phyloP scores from a whole-genome alignment of 2,888 invertebrate genomes.

The Desoria tigrina region DNA sequence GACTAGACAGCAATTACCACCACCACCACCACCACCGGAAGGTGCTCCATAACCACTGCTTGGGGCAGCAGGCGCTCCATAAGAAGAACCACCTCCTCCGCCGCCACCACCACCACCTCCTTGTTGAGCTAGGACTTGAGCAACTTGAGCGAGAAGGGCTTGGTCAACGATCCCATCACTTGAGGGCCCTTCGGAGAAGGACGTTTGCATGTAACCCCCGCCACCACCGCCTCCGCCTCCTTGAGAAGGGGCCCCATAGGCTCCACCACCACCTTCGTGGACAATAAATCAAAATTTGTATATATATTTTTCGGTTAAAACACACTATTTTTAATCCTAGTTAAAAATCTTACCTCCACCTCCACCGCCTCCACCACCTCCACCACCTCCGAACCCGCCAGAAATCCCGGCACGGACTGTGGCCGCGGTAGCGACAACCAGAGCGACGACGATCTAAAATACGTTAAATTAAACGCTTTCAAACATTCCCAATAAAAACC shows the following conservation, averaged over 20 bases:
- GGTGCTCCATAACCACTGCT: conserved; percentile 26
- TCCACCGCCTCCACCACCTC: conserved; percentile 16
- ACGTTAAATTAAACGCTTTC: neutral
- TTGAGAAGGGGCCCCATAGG: conserved; percentile 20
- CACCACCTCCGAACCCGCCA: conserved; percentile 26
- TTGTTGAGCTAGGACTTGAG: conserved; percentile 45
- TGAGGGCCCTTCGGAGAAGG: conserved; percentile 44
- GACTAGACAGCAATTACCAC: conserved; percentile 1
- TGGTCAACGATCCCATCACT: conserved; percentile 41
- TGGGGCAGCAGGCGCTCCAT: conserved; percentile 26
- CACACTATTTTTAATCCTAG: no score
- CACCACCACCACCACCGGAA: conserved; percentile 23
- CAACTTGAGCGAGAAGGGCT: conserved; percentile 42
- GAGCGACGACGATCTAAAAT: conserved; percentile 17
- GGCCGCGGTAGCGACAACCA: conserved; percentile 34
- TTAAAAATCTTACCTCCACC: conserved; percentile 20
- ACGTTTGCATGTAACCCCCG: conserved; percentile 32
- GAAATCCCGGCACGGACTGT: conserved; percentile 32
- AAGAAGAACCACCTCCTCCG: conserved; percentile 19
- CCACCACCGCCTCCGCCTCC: conserved; percentile 28
- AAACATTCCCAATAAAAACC: no score
- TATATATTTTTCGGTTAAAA: neutral
- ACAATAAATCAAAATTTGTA: neutral
- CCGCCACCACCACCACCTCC: conserved; percentile 43
- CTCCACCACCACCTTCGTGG: conserved; percentile 29